Conservation (phyloP, 2,113 vertebrate genomes). For the Ictalurus furcatus region DNA sequence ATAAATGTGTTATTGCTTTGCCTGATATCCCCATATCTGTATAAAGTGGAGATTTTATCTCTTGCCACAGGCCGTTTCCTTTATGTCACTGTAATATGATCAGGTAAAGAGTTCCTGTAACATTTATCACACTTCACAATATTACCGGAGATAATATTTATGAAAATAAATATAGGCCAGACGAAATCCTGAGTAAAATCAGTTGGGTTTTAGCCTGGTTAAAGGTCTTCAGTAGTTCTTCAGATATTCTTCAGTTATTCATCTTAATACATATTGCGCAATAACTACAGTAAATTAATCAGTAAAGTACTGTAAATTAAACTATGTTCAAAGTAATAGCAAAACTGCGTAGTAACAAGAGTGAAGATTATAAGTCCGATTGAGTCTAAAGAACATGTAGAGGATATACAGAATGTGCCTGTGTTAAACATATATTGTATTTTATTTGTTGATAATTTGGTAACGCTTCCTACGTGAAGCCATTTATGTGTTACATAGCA, state of each 20-base stretch:
- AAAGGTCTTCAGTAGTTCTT: too few relatives aligned
- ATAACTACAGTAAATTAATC: background rate
- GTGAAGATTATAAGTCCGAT: background rate
- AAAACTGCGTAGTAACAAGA: background rate
- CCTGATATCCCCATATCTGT: background rate
- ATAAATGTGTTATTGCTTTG: background rate
- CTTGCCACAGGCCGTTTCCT: conserved; percentile 42
- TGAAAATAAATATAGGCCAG: background rate
- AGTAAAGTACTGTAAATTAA: too few relatives aligned
- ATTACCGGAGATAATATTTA: background rate
- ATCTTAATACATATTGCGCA: background rate
- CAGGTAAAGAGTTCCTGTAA: conserved; percentile 39
- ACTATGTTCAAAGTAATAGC: background rate
- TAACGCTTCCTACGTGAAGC: background rate
- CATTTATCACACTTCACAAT: background rate
- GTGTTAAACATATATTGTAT: background rate
- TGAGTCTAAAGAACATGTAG: background rate
- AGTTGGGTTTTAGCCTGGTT: background rate
- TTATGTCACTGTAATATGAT: conserved; percentile 45
- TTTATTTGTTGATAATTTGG: background rate
- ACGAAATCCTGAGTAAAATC: background rate
- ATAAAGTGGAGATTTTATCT: conserved; percentile 20
- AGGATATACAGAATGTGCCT: background rate
- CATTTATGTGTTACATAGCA: background rate
- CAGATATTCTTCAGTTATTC: background rate